Evolutionary conservation across 2,797 vertebrate genomes (phyloP).

Genomic region (Pseudotriccus pelzelni): DNA sequence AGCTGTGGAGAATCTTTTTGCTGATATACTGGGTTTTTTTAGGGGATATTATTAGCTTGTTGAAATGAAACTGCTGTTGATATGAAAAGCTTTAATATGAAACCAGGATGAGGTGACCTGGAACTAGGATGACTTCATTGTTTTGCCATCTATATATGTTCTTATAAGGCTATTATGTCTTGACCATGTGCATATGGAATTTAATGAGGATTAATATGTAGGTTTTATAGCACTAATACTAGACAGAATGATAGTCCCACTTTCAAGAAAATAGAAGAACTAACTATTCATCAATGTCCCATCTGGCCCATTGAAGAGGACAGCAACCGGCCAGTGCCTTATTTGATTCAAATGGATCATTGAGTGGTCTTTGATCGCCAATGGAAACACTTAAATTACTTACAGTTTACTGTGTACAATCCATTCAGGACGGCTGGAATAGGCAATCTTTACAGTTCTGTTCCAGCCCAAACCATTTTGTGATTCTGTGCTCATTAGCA

Average conservation of each 20-base stretch:
- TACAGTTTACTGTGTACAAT: neutral
- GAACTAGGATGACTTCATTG: constrained; percentile 53
- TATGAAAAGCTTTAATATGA: constrained; percentile 37
- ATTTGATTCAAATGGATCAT: neutral
- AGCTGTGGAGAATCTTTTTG: constrained; percentile 50
- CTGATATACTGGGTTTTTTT: constrained; percentile 46
- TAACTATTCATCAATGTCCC: neutral
- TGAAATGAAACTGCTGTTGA: constrained; percentile 66
- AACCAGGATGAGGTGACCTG: constrained; percentile 34
- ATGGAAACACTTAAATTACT: neutral
- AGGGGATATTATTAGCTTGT: constrained; percentile 49
- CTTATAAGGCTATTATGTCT: neutral
- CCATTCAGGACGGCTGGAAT: accelerated
- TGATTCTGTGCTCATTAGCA: neutral
- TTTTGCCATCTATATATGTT: constrained; percentile 23
- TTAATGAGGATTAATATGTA: neutral
- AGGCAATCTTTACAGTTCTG: neutral
- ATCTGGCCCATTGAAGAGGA: neutral
- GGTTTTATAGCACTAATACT: neutral
- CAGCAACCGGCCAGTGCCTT: neutral
- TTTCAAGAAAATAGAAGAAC: neutral
- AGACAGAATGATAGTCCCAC: neutral
- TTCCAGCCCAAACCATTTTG: neutral
- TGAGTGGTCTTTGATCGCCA: neutral
- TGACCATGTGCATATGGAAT: neutral